These are phyloP conservation scores for Austrolebias charrua DNA, from an alignment of 2,797 vertebrate genomes.

Conservation along the genomic window DNA sequence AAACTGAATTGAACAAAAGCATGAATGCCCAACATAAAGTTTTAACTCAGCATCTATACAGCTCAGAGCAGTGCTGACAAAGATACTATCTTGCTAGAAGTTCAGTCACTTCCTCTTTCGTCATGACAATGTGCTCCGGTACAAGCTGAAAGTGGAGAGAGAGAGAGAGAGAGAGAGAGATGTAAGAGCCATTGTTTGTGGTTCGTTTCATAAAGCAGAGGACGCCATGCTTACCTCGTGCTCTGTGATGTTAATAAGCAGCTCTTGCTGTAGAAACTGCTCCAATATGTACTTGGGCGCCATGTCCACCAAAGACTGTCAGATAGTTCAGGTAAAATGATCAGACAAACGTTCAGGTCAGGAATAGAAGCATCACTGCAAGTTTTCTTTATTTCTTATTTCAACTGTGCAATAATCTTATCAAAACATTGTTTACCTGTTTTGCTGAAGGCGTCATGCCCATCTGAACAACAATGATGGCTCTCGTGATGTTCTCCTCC, in stretches of 20 bases:
- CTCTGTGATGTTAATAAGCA: constrained; percentile 97
- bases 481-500: constrained; percentile 97
- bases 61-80: constrained; percentile 47
- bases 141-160: constrained; percentile 83
- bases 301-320: constrained; percentile 95
- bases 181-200: neutral
- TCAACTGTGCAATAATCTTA: neutral
- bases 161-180: no score
- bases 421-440: constrained; percentile 76
- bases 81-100: constrained; percentile 97
- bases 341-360: neutral
- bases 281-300: constrained; percentile 97
- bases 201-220: neutral
- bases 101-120: constrained; percentile 95
- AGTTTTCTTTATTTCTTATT: neutral
- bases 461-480: constrained; percentile 95
- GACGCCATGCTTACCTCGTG: constrained; percentile 85
- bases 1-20: neutral
- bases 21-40: fast-evolving
- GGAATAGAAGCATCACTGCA: neutral
- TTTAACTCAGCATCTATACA: no score
- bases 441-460: constrained; percentile 98
- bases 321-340: neutral
- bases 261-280: constrained; percentile 96
- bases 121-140: constrained; percentile 97